These are phyloP conservation scores for Lycaon pictus DNA, from an alignment of 2,113 vertebrate species.

Conservation along the genomic window DNA sequence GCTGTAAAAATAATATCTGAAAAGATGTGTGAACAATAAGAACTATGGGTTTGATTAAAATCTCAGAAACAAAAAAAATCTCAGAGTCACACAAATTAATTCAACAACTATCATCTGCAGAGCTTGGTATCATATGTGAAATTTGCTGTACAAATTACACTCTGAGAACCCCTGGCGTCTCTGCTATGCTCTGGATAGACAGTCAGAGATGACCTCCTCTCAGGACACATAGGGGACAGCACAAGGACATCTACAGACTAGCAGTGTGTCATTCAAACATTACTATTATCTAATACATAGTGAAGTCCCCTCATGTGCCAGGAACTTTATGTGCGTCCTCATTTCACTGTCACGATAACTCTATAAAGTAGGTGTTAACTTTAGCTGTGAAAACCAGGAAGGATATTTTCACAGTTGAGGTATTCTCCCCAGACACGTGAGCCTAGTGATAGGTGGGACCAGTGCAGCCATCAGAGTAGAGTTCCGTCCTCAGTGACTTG, in stretches of 20 bases:
- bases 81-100: neutral
- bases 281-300: accelerated
- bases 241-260: too few species aligned
- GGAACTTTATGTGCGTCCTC: neutral
- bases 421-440: neutral
- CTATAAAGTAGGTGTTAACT: neutral
- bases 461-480: neutral
- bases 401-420: neutral
- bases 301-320: neutral
- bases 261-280: neutral
- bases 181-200: neutral
- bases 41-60: neutral
- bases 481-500: accelerated
- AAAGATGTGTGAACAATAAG: neutral
- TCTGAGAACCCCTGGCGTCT: neutral
- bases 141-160: too few species aligned
- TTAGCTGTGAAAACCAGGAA: neutral
- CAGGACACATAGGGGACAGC: neutral
- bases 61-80: neutral
- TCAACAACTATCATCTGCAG: neutral
- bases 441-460: accelerated
- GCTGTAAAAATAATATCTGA: neutral
- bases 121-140: neutral
- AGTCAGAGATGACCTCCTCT: neutral
- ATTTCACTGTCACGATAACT: neutral